Conservation (phyloP, 2,113 vertebrate species). For the Falco punctatus region DNA sequence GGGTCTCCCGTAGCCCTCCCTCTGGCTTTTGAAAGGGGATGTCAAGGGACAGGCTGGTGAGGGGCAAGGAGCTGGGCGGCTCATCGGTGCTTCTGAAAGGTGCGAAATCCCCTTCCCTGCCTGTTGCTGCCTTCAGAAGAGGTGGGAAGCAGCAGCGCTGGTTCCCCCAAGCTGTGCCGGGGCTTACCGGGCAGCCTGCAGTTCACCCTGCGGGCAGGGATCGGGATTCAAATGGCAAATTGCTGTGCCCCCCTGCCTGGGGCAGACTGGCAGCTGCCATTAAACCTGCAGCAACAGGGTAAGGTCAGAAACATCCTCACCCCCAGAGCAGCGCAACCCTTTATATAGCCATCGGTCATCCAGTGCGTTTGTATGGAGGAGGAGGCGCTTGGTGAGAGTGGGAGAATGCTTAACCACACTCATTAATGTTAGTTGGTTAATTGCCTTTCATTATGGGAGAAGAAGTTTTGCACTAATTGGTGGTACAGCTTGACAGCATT, state of each 20-base stretch:
- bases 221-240: not conserved
- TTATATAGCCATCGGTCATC: not conserved
- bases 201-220: not conserved
- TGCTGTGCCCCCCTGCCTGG: not conserved
- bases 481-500: not conserved
- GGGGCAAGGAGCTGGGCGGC: not conserved
- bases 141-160: not conserved
- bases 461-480: not conserved
- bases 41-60: not conserved
- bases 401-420: not conserved
- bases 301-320: not conserved
- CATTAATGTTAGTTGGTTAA: constrained; percentile 22
- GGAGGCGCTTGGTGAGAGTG: not conserved
- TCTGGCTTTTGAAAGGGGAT: not conserved
- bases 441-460: not conserved
- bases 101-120: not conserved
- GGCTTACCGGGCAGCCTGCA: fast-evolving
- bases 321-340: not conserved
- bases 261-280: not conserved
- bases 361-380: not conserved
- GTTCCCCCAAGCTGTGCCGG: not conserved
- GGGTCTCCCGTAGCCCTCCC: not conserved
- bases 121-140: not conserved
- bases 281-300: not conserved
- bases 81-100: not conserved